Base-by-base conservation (phyloP, 2,113 vertebrate genomes). In the Alethe castanea region DNA sequence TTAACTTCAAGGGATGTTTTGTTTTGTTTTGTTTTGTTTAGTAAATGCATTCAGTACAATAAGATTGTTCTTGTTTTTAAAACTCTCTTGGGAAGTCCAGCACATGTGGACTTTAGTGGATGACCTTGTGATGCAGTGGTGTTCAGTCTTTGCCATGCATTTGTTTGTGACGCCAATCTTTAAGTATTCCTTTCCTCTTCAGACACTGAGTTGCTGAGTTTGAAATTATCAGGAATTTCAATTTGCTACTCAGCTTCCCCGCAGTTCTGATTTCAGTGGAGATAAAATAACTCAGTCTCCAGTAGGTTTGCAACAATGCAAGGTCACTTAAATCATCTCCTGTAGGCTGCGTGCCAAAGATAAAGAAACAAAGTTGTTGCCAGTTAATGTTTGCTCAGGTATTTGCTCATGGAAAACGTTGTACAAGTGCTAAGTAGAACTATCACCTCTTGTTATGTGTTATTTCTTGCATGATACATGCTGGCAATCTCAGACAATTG, bases 321-420 rank as follows among this genome's bases (percentile, higher is more conserved):
- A 97, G 95, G 94, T 96, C 96, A 94, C 76, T 94, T 66, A 93
- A 94, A 92, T 94, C 88, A 95, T 97, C 85, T 96, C 96, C 95
- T 93, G 92, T 95, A 88, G 92, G 88, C 92, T 86, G 44, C 31
- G 7, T 96, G 92, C 92, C 93, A 94, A 88, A 96, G 93, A 95
- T 94, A 96, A 96, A 88, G 91, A 73, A 96, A 90, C 83, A 72
- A 42, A 72, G 47, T 69, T 79, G 67, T 94, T 88, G 90, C 90
- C 92, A 73, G 88, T 94, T 90, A 86, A 59, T 92, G 61, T 96
- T 95, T 91, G 47, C 74, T 83, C 62, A 80, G 65, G 64, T 94
- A 88, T 84, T 78, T 87, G 73, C 44, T 77, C 61, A 17, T 88
- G 76, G 69, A 84, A 95, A 88, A 83, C 24, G 7, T 40, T 29